A percentile compares a stretch with the other conserved stretches of the same genome.
These are phyloP conservation scores for Verasper variegatus DNA, from an alignment of 2,113 vertebrate species.

Conservation along the genomic window DNA sequence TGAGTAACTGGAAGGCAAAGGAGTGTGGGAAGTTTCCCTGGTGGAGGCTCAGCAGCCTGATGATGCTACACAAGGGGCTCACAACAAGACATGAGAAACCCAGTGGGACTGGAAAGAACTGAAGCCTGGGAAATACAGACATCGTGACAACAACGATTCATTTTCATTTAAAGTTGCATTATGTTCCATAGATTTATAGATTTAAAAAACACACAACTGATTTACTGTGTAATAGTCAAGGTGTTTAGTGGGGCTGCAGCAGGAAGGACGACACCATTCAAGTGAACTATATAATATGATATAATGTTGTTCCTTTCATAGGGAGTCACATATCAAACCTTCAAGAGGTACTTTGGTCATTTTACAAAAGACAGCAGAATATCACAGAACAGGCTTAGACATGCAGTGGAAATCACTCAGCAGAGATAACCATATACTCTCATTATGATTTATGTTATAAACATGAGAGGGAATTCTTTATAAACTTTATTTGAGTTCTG, in stretches of 20 bases:
- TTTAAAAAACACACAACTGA: too few relatives aligned
- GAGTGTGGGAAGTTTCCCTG: conserved; percentile 35
- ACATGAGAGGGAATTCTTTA: too few relatives aligned
- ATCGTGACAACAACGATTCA: too few relatives aligned
- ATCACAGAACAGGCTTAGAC: too few relatives aligned
- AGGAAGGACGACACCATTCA: background rate
- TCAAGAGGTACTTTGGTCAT: too few relatives aligned
- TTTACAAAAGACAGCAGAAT: too few relatives aligned
- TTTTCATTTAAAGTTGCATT: background rate
- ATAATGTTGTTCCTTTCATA: background rate
- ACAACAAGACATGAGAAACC: conserved; percentile 6
- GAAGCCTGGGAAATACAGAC: conserved; percentile 25
- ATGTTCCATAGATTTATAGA: background rate
- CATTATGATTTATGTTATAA: too few relatives aligned
- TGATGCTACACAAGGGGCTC: conserved; percentile 25
- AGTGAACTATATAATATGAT: background rate
- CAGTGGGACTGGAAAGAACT: background rate
- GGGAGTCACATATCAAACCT: background rate
- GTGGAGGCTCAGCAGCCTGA: conserved; percentile 9
- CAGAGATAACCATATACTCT: too few relatives aligned
- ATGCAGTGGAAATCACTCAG: too few relatives aligned
- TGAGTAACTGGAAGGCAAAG: background rate
- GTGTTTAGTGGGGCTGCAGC: background rate
- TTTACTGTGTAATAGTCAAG: background rate
- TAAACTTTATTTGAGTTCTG: too few relatives aligned